Base-by-base conservation (phyloP, 2,888 invertebrate genomes). In the Embidobia sp. region DNA sequence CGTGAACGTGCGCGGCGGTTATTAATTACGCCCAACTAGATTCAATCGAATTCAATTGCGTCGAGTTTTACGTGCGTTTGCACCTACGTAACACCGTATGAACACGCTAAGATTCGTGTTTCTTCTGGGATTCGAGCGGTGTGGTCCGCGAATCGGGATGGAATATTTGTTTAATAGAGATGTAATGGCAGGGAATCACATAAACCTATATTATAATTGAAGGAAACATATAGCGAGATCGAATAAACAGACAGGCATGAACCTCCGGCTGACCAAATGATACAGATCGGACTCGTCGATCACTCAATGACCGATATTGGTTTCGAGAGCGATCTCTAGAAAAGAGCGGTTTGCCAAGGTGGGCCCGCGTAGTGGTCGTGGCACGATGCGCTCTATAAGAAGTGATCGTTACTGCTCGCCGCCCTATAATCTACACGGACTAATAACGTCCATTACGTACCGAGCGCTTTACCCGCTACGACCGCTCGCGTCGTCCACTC, bases 391-490 rank as follows among this genome's bases (percentile, higher is more conserved):
- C 85, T 85, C 87, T 86, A 87, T 86, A 89, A 89, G 89, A 89
- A 89, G 86, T 86, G 89, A 89, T 89, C 88, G 89, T 89, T 89
- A 89, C 88, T 86, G 87, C 87, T 83, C 83, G 88, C 89, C 89
- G 89, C 89, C 88, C 89, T 89, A 89, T 89, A 89, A 89, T 89
- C 89, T 89, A 88, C 88, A 85, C 87, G 83, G 85, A 85, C 88
- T 89, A 89, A 89, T 89, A 88, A 89, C 89, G 89, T 89, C 89
- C 89, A 89, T 89, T 89, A 89, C 87, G 87, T 88, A 86, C 86
- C 80, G 86, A 85, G 84, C 85, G 83, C 80, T 82, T 81, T 79
- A 81, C 77, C 81, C 79, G 80, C 78, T 82, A 80, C 83, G 80
- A 83, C 83, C 83, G 80, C 83, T 84, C 85, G 85, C 84, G 84